Percentiles rank a stretch among this genome's conserved stretches.
Conservation (phyloP, 2,113 vertebrate species). For the Phaetusa simplex region DNA sequence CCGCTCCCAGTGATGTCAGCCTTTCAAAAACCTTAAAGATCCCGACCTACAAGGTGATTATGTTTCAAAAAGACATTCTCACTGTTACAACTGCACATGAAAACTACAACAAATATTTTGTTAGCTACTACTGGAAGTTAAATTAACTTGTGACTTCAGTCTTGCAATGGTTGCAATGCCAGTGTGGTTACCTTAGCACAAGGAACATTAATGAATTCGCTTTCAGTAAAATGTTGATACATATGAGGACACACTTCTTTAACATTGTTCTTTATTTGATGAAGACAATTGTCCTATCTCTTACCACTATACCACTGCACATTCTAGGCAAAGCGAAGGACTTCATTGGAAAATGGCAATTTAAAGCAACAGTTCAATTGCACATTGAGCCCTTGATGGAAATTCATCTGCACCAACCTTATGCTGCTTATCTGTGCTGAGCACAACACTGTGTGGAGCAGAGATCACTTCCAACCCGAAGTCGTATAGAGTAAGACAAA, state of each 20-base stretch:
- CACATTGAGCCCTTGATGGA: neutral
- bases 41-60: fast-evolving
- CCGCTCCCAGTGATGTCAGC: neutral
- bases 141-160: neutral
- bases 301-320: neutral
- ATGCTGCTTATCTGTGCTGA: fast-evolving
- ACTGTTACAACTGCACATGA: neutral
- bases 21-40: neutral
- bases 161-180: neutral
- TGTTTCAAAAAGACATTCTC: neutral
- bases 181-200: neutral
- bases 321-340: neutral
- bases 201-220: neutral
- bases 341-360: neutral
- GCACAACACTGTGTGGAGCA: neutral
- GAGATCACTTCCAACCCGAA: neutral
- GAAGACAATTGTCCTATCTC: neutral
- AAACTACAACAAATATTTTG: neutral
- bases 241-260: fast-evolving
- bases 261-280: neutral
- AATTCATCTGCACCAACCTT: neutral
- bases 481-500: neutral
- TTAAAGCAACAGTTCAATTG: neutral
- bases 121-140: neutral
- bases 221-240: neutral